These are phyloP conservation scores for Amphipoea oculea DNA, from an alignment of 2,888 invertebrate genomes.

Conservation along the genomic window DNA sequence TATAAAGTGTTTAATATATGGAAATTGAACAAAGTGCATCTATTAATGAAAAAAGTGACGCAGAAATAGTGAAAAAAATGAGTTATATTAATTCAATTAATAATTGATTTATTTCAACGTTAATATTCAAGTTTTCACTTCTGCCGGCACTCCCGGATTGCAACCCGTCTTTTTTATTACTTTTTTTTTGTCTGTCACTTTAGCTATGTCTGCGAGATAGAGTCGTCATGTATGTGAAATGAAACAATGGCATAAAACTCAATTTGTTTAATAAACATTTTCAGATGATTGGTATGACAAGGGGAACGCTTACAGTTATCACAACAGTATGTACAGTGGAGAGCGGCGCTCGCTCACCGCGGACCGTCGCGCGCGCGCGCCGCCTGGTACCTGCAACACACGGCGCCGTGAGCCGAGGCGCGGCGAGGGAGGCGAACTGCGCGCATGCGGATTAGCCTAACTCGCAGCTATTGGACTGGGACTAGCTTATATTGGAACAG, in stretches of 20 bases:
- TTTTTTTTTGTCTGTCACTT: neutral
- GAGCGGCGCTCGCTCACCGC: slow-evolving; percentile 38
- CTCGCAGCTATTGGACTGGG: slow-evolving; percentile 18
- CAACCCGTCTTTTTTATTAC: too few relatives aligned
- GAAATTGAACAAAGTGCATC: too few relatives aligned
- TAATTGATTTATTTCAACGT: too few relatives aligned
- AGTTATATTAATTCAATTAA: too few relatives aligned
- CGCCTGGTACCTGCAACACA: slow-evolving; percentile 53
- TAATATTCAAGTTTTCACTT: too few relatives aligned
- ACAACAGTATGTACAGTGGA: slow-evolving; percentile 73
- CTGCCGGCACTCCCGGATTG: too few relatives aligned
- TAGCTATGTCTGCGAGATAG: neutral
- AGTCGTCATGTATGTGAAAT: slow-evolving; percentile 41
- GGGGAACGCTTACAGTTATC: slow-evolving; percentile 71
- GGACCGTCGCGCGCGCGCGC: slow-evolving; percentile 18
- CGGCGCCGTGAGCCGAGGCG: neutral
- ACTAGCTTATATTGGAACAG: neutral
- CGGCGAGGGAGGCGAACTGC: slow-evolving; percentile 30
- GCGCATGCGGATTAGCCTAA: slow-evolving; percentile 51
- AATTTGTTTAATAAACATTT: slow-evolving; percentile 78
- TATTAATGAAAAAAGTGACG: too few relatives aligned
- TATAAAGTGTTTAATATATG: too few relatives aligned
- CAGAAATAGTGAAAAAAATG: too few relatives aligned
- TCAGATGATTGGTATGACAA: slow-evolving; percentile 77
- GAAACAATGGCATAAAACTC: slow-evolving; percentile 72